Evolutionary conservation across 1,140 invertebrate genomes (phyloP).

Genomic region (Mactra quadrangularis): DNA sequence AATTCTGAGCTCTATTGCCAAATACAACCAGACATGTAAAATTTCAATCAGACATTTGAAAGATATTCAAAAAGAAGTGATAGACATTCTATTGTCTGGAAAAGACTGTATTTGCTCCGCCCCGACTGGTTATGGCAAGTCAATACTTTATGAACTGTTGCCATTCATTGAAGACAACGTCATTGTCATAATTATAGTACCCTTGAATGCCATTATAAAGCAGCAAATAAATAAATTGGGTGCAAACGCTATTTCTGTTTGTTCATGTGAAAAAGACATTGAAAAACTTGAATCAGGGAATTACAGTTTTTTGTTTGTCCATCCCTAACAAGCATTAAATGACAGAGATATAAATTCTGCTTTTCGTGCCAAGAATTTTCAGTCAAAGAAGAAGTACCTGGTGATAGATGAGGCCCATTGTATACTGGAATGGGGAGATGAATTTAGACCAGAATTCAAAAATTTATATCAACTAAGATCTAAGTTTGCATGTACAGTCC

Average conservation of each 20-base stretch:
- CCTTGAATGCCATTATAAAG: constrained; percentile 13
- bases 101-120: constrained; percentile 36
- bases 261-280: neutral
- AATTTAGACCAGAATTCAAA: constrained; percentile 41
- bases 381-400: constrained; percentile 11
- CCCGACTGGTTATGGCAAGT: constrained; percentile 47
- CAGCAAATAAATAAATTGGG: constrained; percentile 4
- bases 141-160: constrained; percentile 14
- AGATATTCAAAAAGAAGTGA: constrained; percentile 1
- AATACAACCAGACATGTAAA: neutral
- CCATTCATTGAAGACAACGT: constrained; percentile 8
- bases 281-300: neutral
- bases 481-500: neutral
- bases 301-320: constrained; percentile 12
- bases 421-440: constrained; percentile 42
- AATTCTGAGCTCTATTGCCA: neutral
- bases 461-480: constrained; percentile 1
- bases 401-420: constrained; percentile 43
- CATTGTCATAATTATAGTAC: constrained; percentile 10
- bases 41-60: neutral
- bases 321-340: constrained; percentile 25
- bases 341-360: constrained; percentile 1
- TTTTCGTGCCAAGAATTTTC: neutral
- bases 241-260: constrained; percentile 1
- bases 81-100: constrained; percentile 9